A percentile compares a stretch with the other conserved stretches of the same genome.
Evolutionary conservation across 2,888 invertebrate species (phyloP).

Genomic region (Epistrophe grossulariae): DNA sequence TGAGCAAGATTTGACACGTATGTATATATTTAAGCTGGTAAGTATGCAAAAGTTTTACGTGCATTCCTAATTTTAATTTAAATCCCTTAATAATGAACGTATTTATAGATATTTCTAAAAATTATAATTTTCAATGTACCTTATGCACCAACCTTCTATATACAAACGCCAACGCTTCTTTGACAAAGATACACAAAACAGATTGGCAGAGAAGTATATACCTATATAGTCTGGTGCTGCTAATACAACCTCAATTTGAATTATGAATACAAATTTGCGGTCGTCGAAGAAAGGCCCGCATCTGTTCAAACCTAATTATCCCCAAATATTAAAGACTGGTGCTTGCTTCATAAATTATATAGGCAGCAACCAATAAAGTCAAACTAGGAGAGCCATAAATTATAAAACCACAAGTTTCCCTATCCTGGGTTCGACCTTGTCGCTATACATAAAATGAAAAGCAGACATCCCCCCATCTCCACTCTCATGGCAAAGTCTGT

Average conservation of each 20-base stretch:
- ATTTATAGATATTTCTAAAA: too few species aligned
- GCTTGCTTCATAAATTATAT: slow-evolving; percentile 35
- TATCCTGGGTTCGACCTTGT: background rate
- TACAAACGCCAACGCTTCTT: background rate
- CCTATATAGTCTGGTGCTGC: too few species aligned
- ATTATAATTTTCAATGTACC: too few species aligned
- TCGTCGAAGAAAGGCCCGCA: slow-evolving; percentile 8
- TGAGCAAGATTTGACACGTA: too few species aligned
- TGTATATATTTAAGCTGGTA: too few species aligned
- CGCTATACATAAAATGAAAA: background rate
- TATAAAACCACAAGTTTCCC: slow-evolving; percentile 33
- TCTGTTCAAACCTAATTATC: slow-evolving; percentile 44
- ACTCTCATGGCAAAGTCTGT: background rate
- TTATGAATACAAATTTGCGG: slow-evolving; percentile 44
- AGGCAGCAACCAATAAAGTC: slow-evolving; percentile 33
- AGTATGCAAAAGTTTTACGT: too few species aligned
- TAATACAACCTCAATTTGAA: slow-evolving; percentile 31
- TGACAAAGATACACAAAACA: background rate
- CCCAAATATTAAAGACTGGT: slow-evolving; percentile 21
- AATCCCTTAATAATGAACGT: too few species aligned
- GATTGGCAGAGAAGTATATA: background rate
- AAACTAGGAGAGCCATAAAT: slow-evolving; percentile 31
- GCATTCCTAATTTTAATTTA: too few species aligned
- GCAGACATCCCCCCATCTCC: background rate
- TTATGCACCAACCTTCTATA: too few species aligned